phyloP scores from a whole-genome alignment of 2,888 invertebrate species.

The Netelia fuscicornis region DNA sequence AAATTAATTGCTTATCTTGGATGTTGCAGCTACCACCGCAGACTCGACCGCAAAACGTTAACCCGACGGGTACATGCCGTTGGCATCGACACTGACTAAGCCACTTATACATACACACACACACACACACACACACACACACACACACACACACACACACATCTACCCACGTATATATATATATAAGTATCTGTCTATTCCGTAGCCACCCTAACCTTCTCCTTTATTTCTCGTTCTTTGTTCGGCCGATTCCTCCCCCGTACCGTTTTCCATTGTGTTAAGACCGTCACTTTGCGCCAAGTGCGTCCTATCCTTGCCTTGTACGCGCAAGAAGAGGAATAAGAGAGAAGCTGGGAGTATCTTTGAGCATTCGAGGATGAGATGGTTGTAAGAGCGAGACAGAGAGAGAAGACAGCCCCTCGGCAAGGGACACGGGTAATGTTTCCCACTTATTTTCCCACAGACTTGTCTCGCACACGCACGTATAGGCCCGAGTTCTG shows the following conservation, averaged over 20 bases:
- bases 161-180: not conserved
- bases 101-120: constrained; percentile 4
- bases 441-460: constrained; percentile 65
- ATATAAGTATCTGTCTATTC: constrained; percentile 29
- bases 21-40: constrained; percentile 75
- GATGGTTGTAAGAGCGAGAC: not conserved
- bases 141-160: not conserved
- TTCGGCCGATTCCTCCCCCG: constrained; percentile 1
- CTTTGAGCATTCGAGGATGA: not conserved
- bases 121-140: not conserved
- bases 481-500: constrained; percentile 13
- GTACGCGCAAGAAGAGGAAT: constrained; percentile 28
- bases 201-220: constrained; percentile 2
- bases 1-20: constrained; percentile 80
- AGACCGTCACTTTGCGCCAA: constrained; percentile 8
- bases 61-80: constrained; percentile 55
- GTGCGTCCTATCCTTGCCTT: constrained; percentile 14
- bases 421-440: constrained; percentile 57
- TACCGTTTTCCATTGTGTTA: constrained; percentile 39
- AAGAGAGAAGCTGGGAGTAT: constrained; percentile 40
- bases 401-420: constrained; percentile 21
- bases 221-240: constrained; percentile 22
- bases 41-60: constrained; percentile 77
- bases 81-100: constrained; percentile 39
- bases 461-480: constrained; percentile 63